phyloP scores from a whole-genome alignment of 2,888 invertebrate genomes.

The Sphaeridia pumilis region DNA sequence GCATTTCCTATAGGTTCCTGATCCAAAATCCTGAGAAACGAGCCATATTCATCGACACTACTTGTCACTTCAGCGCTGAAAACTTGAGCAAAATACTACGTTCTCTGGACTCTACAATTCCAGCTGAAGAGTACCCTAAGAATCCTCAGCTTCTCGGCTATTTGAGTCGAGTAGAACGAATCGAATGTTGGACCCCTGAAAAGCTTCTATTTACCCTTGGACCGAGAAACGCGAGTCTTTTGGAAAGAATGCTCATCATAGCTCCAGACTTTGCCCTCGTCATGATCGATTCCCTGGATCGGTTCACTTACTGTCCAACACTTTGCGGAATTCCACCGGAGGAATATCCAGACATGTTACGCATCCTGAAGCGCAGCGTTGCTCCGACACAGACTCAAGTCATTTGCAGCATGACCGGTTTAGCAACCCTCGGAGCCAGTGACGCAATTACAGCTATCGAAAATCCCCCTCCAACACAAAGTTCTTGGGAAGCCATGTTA shows the following conservation, averaged over 20 bases:
- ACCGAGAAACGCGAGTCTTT: conserved; percentile 11
- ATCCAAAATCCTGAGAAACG: conserved; percentile 17
- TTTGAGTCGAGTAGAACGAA: conserved; percentile 17
- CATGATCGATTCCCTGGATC: conserved; percentile 25
- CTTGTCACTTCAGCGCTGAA: conserved; percentile 21
- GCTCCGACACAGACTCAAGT: conserved; percentile 18
- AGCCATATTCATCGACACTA: conserved; percentile 27
- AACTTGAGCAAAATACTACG: conserved; percentile 18
- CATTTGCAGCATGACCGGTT: conserved; percentile 14
- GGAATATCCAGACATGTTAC: conserved; percentile 16
- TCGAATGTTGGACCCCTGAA: conserved; percentile 21
- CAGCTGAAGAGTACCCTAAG: neutral
- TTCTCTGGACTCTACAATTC: conserved; percentile 13
- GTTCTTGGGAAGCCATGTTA: neutral
- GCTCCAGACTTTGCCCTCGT: conserved; percentile 18
- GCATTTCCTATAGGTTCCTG: conserved; percentile 18
- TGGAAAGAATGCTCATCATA: conserved; percentile 16
- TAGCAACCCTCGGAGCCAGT: neutral
- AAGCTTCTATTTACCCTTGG: conserved; percentile 23
- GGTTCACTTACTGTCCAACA: conserved; percentile 3
- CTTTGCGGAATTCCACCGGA: neutral
- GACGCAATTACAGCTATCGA: neutral
- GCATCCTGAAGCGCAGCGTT: conserved; percentile 15
- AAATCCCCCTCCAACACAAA: neutral
- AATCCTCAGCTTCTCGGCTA: conserved; percentile 12